Conservation (phyloP, 1,140 invertebrate species). For the Portunus trituberculatus region DNA sequence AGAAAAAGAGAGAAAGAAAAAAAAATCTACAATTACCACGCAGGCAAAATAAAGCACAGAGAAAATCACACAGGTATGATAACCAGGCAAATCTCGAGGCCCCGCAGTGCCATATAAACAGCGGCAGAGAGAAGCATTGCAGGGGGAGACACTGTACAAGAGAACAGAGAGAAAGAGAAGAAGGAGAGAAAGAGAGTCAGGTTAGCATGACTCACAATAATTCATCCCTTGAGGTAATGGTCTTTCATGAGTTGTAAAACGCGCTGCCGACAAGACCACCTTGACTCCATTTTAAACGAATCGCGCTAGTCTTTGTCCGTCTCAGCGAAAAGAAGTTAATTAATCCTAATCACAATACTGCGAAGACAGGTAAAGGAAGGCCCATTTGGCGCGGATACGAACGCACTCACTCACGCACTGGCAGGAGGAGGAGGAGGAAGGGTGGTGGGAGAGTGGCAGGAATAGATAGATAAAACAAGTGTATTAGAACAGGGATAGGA, state of each 20-base stretch:
- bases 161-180: background rate
- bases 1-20: background rate
- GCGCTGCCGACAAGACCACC: background rate
- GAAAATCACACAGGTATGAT: background rate
- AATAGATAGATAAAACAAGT: no score
- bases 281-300: background rate
- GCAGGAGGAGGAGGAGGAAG: background rate
- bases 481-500: no score
- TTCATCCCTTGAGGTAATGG: background rate
- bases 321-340: background rate
- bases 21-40: background rate
- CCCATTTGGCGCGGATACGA: background rate
- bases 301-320: background rate
- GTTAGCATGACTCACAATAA: background rate
- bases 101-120: no score
- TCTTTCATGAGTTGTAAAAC: conserved; percentile 1
- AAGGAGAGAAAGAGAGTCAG: background rate
- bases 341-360: conserved; percentile 2
- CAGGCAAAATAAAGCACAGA: background rate
- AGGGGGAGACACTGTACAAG: background rate
- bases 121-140: background rate
- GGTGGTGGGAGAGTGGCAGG: background rate
- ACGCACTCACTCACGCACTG: background rate
- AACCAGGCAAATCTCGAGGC: background rate
- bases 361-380: background rate